Conservation (phyloP, 2,797 vertebrate species). For the Amblyopsis hoosieri region DNA sequence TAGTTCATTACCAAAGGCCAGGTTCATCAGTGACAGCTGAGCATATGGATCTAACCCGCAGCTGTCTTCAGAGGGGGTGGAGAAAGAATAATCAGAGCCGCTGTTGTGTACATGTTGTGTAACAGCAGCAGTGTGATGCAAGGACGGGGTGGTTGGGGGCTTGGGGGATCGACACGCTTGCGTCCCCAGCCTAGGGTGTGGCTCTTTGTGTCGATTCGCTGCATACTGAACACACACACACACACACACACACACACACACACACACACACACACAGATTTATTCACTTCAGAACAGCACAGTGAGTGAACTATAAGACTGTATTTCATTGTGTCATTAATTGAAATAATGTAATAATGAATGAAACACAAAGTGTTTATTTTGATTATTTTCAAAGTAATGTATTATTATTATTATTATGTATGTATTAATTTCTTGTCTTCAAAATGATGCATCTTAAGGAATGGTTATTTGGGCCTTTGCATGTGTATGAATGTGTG, state of each 20-base stretch:
- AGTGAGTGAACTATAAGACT: neutral
- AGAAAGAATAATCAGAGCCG: constrained; percentile 35
- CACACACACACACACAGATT: neutral
- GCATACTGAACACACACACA: constrained; percentile 27
- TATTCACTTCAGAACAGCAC: neutral
- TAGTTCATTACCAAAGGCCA: neutral
- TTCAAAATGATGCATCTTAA: too few relatives aligned
- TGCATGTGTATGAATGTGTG: neutral
- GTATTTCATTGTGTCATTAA: neutral
- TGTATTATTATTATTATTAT: too few relatives aligned
- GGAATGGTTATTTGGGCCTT: neutral
- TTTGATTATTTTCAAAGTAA: too few relatives aligned
- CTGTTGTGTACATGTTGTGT: constrained; percentile 50
- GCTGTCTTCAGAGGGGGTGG: constrained; percentile 6
- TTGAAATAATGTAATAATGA: too few relatives aligned
- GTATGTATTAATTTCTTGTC: too few relatives aligned
- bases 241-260: neutral
- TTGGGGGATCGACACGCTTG: constrained; percentile 23
- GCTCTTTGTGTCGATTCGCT: constrained; percentile 33
- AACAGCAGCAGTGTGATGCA: constrained; percentile 52
- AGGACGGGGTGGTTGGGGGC: constrained; percentile 36
- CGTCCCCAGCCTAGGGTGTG: constrained; percentile 55
- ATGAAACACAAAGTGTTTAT: too few relatives aligned
- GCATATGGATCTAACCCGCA: constrained; percentile 24
- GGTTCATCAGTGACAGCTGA: constrained; percentile 8